Evolutionary conservation across 2,797 vertebrate genomes (phyloP).

Genomic region (Mormyrus proboscirostris): DNA sequence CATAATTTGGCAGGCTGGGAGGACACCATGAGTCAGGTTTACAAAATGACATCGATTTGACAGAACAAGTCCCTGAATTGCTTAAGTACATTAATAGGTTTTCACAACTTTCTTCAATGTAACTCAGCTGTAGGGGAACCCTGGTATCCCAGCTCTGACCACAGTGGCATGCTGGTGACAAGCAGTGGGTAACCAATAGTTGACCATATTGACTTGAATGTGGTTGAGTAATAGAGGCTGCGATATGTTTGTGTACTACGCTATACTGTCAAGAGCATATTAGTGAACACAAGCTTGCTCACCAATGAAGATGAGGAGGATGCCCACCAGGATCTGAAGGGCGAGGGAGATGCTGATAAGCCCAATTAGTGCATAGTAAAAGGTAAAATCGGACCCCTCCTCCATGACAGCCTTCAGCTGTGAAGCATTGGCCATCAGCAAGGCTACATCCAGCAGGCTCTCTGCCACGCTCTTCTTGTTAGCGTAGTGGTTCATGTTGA

Average conservation of each 20-base stretch:
- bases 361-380: slow-evolving; percentile 64
- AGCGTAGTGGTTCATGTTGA: slow-evolving; percentile 79
- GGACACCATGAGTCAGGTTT: background rate
- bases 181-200: background rate
- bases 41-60: background rate
- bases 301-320: slow-evolving; percentile 59
- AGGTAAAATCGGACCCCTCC: slow-evolving; percentile 63
- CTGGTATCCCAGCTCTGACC: background rate
- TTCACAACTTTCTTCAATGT: background rate
- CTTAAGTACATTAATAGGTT: background rate
- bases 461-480: slow-evolving; percentile 83
- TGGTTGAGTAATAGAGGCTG: background rate
- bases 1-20: background rate
- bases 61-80: background rate
- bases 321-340: slow-evolving; percentile 67
- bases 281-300: slow-evolving; percentile 22
- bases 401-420: slow-evolving; percentile 75
- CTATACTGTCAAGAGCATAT: background rate
- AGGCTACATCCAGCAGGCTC: slow-evolving; percentile 79
- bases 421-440: slow-evolving; percentile 80
- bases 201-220: background rate
- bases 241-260: background rate
- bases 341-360: slow-evolving; percentile 75
- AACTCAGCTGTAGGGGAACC: background rate
- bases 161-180: background rate